phyloP scores from a whole-genome alignment of 2,888 invertebrate species.

The Theodoxus fluviatilis region DNA sequence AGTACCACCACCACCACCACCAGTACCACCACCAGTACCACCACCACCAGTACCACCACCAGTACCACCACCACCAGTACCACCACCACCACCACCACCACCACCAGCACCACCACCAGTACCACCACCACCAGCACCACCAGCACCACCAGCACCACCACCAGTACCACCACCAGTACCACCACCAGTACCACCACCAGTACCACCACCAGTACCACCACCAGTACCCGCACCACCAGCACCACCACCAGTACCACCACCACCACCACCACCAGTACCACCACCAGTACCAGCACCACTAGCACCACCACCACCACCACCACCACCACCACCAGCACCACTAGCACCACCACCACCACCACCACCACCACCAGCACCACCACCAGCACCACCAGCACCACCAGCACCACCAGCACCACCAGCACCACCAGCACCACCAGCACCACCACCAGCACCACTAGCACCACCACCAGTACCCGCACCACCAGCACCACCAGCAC shows the following conservation, averaged over 20 bases:
- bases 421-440: neutral
- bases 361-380: neutral
- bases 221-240: no score
- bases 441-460: neutral
- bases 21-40: neutral
- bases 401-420: neutral
- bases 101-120: neutral
- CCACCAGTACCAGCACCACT: neutral
- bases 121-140: neutral
- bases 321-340: neutral
- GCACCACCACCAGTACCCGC: neutral
- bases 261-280: no score
- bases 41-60: neutral
- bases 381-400: neutral
- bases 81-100: neutral
- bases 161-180: neutral
- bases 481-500: neutral
- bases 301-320: neutral
- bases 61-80: neutral
- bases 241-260: no score
- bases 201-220: neutral
- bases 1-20: neutral
- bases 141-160: neutral
- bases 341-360: neutral
- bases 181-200: neutral